A percentile compares a stretch with the other conserved stretches of the same genome.
Evolutionary conservation across 2,113 vertebrate species (phyloP).

Genomic region (Pelvicachromis taeniatus): DNA sequence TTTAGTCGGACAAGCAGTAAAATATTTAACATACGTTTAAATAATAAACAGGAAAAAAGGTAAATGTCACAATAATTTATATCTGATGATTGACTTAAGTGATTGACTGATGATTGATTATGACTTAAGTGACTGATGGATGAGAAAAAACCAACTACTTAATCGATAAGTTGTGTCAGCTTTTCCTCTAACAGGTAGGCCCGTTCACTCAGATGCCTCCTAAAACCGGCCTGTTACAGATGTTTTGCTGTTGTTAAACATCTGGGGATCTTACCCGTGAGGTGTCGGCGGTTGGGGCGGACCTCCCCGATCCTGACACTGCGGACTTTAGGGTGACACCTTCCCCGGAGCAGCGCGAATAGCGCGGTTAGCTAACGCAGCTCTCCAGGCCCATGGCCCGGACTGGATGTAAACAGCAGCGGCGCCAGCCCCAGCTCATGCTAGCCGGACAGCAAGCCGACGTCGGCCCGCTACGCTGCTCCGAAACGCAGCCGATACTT

Average conservation of each 20-base stretch:
- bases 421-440: slow-evolving; percentile 22
- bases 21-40: background rate
- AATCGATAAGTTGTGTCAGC: background rate
- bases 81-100: background rate
- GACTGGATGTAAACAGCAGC: slow-evolving; percentile 59
- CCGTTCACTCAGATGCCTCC: background rate
- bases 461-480: background rate
- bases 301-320: background rate
- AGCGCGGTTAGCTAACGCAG: slow-evolving; percentile 50
- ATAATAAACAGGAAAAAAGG: background rate
- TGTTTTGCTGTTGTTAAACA: background rate
- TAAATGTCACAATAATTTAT: background rate
- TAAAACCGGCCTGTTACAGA: background rate
- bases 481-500: background rate
- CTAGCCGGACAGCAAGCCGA: slow-evolving; percentile 17
- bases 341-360: background rate
- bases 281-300: background rate
- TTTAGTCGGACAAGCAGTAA: background rate
- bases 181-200: slow-evolving; percentile 31
- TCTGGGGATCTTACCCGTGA: background rate
- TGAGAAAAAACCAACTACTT: background rate
- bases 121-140: background rate
- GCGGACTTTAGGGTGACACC: background rate
- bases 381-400: slow-evolving; percentile 41
- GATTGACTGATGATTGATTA: too few species aligned